Evolutionary conservation across 2,797 vertebrate genomes (phyloP).

Genomic region (Hyperoplus lanceolatus): DNA sequence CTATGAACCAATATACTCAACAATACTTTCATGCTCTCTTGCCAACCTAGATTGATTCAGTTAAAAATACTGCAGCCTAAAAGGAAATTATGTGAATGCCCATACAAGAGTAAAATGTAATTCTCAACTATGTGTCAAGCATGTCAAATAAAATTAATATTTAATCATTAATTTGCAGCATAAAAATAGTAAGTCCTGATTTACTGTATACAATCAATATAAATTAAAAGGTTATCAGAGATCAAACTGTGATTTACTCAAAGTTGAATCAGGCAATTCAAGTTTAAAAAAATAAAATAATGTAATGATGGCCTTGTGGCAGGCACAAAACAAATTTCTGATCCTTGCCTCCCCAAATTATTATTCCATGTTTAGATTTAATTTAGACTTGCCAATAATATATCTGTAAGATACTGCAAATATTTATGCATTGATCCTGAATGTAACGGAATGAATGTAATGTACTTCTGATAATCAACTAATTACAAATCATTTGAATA

Average conservation of each 20-base stretch:
- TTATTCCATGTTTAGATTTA: not conserved
- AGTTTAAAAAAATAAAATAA: not conserved
- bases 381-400: not conserved
- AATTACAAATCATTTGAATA: conserved; percentile 12
- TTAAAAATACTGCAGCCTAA: conserved; percentile 17
- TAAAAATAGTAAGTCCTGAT: not conserved
- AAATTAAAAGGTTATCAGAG: not conserved
- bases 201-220: not conserved
- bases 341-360: not conserved
- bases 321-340: not conserved
- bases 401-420: not conserved
- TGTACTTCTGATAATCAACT: conserved; percentile 11
- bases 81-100: not conserved
- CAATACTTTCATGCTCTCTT: conserved; percentile 3
- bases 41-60: not conserved
- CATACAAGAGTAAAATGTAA: not conserved
- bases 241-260: not conserved
- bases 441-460: not conserved
- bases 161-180: not conserved
- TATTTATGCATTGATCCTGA: not conserved
- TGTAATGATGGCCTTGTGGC: not conserved
- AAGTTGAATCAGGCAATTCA: not conserved
- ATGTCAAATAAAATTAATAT: not conserved
- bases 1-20: conserved; percentile 18
- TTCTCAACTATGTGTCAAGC: not conserved